phyloP scores from a whole-genome alignment of 2,113 vertebrate species.

The Lamprologus lemairii region DNA sequence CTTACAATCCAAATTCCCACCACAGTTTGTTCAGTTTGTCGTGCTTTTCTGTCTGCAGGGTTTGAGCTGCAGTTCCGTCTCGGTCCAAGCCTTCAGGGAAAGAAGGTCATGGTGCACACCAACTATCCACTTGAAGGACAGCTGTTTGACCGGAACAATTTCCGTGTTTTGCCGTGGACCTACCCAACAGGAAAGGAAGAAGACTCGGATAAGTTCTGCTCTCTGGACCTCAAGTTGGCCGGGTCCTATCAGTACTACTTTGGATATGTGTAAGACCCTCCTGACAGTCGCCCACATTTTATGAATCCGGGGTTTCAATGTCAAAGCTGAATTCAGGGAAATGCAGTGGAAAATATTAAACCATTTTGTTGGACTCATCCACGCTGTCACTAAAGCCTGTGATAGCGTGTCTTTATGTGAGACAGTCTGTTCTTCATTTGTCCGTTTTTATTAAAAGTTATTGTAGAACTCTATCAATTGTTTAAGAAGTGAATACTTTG shows the following conservation, averaged over 20 bases:
- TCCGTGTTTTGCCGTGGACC: slow-evolving; percentile 41
- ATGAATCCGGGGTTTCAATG: background rate
- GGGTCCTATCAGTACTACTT: slow-evolving; percentile 65
- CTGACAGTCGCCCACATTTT: background rate
- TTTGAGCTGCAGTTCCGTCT: slow-evolving; percentile 66
- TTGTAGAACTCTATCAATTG: background rate
- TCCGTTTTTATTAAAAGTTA: background rate
- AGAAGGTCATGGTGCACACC: slow-evolving; percentile 43
- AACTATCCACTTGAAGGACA: slow-evolving; percentile 51
- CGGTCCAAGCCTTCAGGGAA: slow-evolving; percentile 58
- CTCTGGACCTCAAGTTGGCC: slow-evolving; percentile 42
- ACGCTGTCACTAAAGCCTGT: background rate
- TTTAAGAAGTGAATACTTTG: background rate
- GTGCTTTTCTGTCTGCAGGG: background rate
- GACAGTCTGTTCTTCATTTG: background rate
- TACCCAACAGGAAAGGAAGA: slow-evolving; percentile 55
- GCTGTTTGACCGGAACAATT: slow-evolving; percentile 7
- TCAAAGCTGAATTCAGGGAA: too few species aligned
- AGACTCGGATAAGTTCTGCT: slow-evolving; percentile 64
- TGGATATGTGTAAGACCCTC: slow-evolving; percentile 36
- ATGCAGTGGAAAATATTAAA: background rate
- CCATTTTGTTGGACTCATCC: rapidly evolving
- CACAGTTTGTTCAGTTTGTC: background rate
- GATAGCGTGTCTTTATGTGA: background rate
- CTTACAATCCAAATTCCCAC: rapidly evolving